Conservation (phyloP, 2,888 invertebrate species). For the Crocallis elinguaria region DNA sequence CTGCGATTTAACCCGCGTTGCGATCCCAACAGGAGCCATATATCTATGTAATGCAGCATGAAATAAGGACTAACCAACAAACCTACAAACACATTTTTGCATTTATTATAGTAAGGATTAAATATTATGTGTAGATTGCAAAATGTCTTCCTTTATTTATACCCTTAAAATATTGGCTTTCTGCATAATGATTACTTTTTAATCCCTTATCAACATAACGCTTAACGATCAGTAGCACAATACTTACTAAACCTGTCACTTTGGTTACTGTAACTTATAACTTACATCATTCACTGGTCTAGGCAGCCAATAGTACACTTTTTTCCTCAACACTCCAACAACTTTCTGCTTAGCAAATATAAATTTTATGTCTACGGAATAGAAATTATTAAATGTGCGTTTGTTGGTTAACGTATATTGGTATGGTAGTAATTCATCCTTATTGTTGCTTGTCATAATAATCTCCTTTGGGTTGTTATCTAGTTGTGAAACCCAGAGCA, state of each 20-base stretch:
- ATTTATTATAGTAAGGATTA: too few species aligned
- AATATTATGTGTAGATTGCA: too few species aligned
- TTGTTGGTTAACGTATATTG: slow-evolving; percentile 8
- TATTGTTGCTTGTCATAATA: slow-evolving; percentile 62
- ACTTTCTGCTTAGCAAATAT: slow-evolving; percentile 1
- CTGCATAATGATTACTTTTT: slow-evolving; percentile 30
- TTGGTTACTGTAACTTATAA: slow-evolving; percentile 62
- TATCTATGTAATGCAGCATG: too few species aligned
- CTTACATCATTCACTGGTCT: slow-evolving; percentile 60
- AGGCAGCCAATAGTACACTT: slow-evolving; percentile 44
- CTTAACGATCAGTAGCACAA: slow-evolving; percentile 60
- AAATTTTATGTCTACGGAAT: not conserved
- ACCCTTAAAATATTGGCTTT: not conserved
- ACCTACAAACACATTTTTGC: too few species aligned
- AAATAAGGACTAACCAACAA: too few species aligned
- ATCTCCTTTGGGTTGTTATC: slow-evolving; percentile 55
- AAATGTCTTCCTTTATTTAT: too few species aligned
- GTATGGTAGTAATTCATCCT: slow-evolving; percentile 54
- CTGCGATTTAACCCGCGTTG: too few species aligned
- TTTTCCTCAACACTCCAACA: slow-evolving; percentile 15
- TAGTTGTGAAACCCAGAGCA: slow-evolving; percentile 40
- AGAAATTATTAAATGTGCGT: slow-evolving; percentile 11
- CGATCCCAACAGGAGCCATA: too few species aligned
- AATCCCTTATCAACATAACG: slow-evolving; percentile 37
- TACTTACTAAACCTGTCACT: slow-evolving; percentile 64